Evolutionary conservation across 2,888 invertebrate genomes (phyloP).

Genomic region (Tanytarsus gracilentus): DNA sequence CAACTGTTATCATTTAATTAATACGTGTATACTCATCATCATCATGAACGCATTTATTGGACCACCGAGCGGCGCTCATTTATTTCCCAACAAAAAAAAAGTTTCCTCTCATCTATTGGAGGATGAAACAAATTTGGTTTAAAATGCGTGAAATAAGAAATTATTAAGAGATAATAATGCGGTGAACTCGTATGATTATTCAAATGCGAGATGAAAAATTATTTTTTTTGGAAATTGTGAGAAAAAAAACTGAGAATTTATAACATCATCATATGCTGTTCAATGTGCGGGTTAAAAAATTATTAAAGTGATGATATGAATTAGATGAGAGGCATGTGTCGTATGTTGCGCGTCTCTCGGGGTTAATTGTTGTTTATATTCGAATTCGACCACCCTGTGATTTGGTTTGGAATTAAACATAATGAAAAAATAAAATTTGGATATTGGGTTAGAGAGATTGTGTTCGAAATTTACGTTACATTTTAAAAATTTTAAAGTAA

Average conservation of each 20-base stretch:
- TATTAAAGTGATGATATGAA: background rate
- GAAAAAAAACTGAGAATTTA: background rate
- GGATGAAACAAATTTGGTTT: background rate
- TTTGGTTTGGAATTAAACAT: too few relatives aligned
- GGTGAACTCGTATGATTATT: constrained; percentile 17
- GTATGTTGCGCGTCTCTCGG: background rate
- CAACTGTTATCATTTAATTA: constrained; percentile 29
- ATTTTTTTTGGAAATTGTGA: too few relatives aligned
- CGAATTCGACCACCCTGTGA: constrained; percentile 23
- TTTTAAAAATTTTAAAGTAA: too few relatives aligned
- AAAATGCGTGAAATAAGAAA: constrained; percentile 28
- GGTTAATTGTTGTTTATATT: constrained; percentile 22
- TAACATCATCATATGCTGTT: background rate
- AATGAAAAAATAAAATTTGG: too few relatives aligned
- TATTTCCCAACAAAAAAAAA: background rate
- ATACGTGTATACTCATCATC: too few relatives aligned
- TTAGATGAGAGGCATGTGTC: constrained; percentile 27
- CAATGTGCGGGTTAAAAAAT: background rate
- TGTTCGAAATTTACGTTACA: too few relatives aligned
- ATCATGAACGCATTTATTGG: constrained; percentile 8
- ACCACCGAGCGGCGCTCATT: constrained; percentile 19
- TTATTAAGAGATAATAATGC: background rate
- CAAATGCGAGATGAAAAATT: too few relatives aligned
- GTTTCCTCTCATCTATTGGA: background rate
- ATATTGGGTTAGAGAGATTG: too few relatives aligned